Conservation (phyloP, 2,888 invertebrate genomes). For the Nasonovia ribisnigri region DNA sequence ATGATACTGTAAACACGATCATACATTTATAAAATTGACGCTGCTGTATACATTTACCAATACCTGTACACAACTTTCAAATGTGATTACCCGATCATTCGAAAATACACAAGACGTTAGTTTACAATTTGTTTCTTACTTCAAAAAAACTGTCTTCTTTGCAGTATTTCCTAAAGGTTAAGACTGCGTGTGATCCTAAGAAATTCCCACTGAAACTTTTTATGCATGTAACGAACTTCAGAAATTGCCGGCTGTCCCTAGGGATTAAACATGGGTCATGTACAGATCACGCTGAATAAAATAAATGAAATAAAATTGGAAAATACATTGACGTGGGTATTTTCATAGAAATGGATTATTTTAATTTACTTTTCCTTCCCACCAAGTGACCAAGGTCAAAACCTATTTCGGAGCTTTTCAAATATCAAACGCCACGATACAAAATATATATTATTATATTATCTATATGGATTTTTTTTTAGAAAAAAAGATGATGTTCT, state of each 20-base stretch:
- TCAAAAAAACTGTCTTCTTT: not conserved
- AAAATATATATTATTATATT: not conserved
- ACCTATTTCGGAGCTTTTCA: not conserved
- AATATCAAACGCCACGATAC: not conserved
- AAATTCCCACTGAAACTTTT: slow-evolving; percentile 3
- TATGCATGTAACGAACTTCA: not conserved
- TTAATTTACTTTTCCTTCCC: not conserved
- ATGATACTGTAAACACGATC: not conserved
- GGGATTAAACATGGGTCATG: not conserved
- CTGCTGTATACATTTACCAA: not conserved
- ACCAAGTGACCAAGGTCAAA: not conserved
- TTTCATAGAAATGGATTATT: not conserved
- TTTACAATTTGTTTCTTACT: not conserved
- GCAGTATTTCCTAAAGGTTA: not conserved
- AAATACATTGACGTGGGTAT: not conserved
- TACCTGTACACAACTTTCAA: not conserved
- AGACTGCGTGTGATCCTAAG: not conserved
- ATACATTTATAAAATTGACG: not conserved
- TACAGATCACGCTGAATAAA: not conserved
- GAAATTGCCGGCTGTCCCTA: not conserved
- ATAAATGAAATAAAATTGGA: not conserved
- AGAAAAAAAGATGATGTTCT: not conserved
- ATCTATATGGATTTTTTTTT: not conserved
- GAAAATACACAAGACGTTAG: not conserved
- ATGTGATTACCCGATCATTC: not conserved